Base-by-base conservation (phyloP, 2,888 invertebrate genomes). In the Gastracanthus pulcherrimus region DNA sequence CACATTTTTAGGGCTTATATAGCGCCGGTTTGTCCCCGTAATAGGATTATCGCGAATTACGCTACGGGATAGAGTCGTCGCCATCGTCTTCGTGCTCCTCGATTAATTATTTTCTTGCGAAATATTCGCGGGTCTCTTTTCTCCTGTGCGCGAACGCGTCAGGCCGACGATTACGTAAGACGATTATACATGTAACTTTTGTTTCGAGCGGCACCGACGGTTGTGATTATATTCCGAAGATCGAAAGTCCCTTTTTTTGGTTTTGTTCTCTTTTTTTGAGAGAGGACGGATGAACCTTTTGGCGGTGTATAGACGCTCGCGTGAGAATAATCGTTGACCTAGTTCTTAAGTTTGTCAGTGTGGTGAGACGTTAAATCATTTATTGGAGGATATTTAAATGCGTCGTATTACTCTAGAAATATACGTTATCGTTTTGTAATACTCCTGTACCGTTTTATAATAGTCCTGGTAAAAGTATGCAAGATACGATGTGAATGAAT, bases 101-200 rank as follows among this genome's bases (percentile, higher is more conserved):
- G 72, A 72, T 72, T 60, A 72, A 72, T 72, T 72, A 38, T 60
- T 19, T n/a, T 31, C 72, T 75, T 75, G 64, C 66, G 74, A 74
- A 74, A 74, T 41, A 16, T 26, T 36, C 23, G 38, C 23, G 7
- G 55, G 19, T 26, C 11, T 6, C 23, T 36, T 19, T 26, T 3
- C 0, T 23, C n/a, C 55, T 11, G 55, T 23, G 11, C n/a, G 51
- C 55, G 55, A 55, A 23, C 23, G 26, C 3, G n/a, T 23, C 23
- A 55, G 23, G 23, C 23, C 19, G 26, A 13, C 11, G 23, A 55
- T 55, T 55, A 26, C 55, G 55, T 19, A 34, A 34, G 19, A 29
- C 36, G 26, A 26, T 26, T 55, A 55, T 23, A 55, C n/a, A n/a
- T 55, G 26, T 55, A 55, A 55, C 55, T 55, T 55, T 55, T 55